Evolutionary conservation across 2,888 invertebrate genomes (phyloP).

Genomic region (Conchocele bisecta): DNA sequence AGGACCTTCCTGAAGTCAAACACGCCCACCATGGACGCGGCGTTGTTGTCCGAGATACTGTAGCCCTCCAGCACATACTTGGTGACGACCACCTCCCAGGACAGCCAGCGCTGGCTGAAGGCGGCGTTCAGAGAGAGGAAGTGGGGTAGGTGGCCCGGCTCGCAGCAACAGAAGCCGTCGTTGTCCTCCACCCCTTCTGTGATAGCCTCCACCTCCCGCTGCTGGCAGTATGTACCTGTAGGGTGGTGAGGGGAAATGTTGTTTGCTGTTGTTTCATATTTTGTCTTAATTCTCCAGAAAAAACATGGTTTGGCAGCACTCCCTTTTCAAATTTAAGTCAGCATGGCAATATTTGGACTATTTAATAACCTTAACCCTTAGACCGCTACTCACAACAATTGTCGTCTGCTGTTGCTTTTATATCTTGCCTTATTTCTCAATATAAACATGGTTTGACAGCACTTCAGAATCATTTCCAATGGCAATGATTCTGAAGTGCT

Average conservation of each 20-base stretch:
- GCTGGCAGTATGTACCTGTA: constrained; percentile 97
- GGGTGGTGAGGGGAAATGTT: constrained; percentile 19
- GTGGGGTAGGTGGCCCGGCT: constrained; percentile 93
- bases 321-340: too few species aligned
- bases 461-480: too few species aligned
- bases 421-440: too few species aligned
- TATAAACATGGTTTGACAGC: too few species aligned
- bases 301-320: too few species aligned
- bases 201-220: constrained; percentile 97
- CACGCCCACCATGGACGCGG: constrained; percentile 97
- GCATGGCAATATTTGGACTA: too few species aligned
- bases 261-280: neutral
- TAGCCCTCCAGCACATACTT: constrained; percentile 99
- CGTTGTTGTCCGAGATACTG: constrained; percentile 98
- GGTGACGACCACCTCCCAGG: constrained; percentile 97
- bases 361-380: too few species aligned
- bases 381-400: too few species aligned
- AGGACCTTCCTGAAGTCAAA: constrained; percentile 98
- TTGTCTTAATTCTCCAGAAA: too few species aligned
- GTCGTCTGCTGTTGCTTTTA: too few species aligned
- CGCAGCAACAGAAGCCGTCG: constrained; percentile 95
- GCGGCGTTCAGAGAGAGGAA: constrained; percentile 98
- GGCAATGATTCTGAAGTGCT: too few species aligned
- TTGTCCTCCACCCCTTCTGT: constrained; percentile 98
- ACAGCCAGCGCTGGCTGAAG: constrained; percentile 97